phyloP scores from a whole-genome alignment of 2,113 vertebrate species.

The Strigops habroptila region DNA sequence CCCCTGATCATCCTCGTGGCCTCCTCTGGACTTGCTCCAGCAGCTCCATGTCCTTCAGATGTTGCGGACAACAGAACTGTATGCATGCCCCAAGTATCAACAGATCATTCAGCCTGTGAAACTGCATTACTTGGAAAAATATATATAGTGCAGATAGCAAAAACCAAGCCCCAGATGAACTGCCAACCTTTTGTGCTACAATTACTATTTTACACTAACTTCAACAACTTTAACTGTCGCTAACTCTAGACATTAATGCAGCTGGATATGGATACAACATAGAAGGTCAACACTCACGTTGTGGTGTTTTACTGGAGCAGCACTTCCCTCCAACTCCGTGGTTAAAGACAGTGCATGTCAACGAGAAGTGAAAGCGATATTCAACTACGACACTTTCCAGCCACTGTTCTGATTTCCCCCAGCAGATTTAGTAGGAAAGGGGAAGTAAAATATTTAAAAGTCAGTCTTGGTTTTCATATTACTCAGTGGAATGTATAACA shows the following conservation, averaged over 20 bases:
- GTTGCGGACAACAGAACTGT: no score
- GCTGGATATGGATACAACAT: no score
- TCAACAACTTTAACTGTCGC: neutral
- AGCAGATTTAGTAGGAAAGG: neutral
- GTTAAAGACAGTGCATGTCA: neutral
- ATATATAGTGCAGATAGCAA: neutral
- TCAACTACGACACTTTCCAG: neutral
- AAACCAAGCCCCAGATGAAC: neutral
- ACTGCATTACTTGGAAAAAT: neutral
- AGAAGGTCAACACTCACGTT: neutral
- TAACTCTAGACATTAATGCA: no score
- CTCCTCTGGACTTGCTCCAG: neutral
- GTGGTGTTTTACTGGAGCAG: neutral
- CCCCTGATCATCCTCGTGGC: neutral
- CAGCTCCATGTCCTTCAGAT: neutral
- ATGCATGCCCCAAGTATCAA: neutral
- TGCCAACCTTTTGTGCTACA: neutral
- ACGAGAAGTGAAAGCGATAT: constrained; percentile 25
- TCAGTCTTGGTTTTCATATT: neutral
- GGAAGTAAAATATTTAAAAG: neutral
- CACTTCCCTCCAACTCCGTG: neutral
- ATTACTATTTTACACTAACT: neutral
- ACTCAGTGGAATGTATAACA: neutral
- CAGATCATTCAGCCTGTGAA: neutral
- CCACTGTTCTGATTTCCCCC: neutral